Percentiles rank a stretch among this genome's conserved stretches.
These are phyloP conservation scores for Mizuhopecten yessoensis DNA, from an alignment of 1,140 invertebrate species.

Conservation along the genomic window DNA sequence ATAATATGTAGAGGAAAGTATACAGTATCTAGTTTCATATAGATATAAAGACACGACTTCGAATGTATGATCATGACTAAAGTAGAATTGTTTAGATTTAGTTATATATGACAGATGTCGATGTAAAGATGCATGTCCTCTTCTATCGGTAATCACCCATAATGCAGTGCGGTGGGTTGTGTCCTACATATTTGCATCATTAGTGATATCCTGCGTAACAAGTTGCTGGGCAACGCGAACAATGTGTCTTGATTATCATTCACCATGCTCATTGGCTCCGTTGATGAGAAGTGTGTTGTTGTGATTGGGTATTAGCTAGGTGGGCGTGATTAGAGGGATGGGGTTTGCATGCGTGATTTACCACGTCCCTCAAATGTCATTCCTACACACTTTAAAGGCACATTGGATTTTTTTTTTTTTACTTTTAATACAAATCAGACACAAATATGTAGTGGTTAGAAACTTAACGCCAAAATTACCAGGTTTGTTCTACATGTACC, in stretches of 20 bases:
- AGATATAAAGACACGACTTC: no score
- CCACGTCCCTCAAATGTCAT: not conserved
- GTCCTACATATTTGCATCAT: no score
- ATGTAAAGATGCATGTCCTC: no score
- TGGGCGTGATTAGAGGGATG: not conserved
- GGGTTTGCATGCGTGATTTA: not conserved
- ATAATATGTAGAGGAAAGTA: no score
- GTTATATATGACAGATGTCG: no score
- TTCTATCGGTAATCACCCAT: no score
- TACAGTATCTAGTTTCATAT: no score
- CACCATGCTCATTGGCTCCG: not conserved
- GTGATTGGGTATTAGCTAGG: not conserved
- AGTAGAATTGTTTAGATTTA: no score
- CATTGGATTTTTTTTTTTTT: not conserved
- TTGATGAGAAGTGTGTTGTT: not conserved
- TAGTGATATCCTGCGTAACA: no score
- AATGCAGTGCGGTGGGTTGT: no score
- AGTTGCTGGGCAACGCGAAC: not conserved
- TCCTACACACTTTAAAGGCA: not conserved
- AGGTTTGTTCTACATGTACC: not conserved
- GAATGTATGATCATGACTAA: no score
- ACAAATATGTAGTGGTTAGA: not conserved
- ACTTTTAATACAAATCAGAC: constrained; percentile 33
- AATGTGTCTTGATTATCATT: not conserved
- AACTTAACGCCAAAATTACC: constrained; percentile 7